phyloP scores from a whole-genome alignment of 2,888 invertebrate genomes.

The Xylota sylvarum region DNA sequence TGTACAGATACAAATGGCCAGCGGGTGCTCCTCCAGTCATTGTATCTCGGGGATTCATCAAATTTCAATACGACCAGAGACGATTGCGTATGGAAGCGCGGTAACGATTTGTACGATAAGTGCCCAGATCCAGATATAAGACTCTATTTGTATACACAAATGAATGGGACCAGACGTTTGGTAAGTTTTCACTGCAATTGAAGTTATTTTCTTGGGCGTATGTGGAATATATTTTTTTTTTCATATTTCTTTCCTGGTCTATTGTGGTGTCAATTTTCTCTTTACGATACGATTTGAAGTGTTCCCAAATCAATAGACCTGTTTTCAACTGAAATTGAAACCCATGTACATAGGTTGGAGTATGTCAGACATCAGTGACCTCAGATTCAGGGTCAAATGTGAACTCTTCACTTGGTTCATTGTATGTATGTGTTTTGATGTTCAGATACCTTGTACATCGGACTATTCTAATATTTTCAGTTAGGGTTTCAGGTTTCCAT shows the following conservation, averaged over 20 bases:
- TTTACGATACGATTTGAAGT: neutral
- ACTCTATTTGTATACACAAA: constrained; percentile 88
- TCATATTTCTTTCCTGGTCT: no score
- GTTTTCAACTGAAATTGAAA: neutral
- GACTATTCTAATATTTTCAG: neutral
- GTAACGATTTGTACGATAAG: constrained; percentile 86
- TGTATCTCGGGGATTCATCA: constrained; percentile 87
- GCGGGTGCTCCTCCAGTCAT: constrained; percentile 84
- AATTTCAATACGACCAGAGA: constrained; percentile 88
- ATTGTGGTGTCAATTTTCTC: neutral
- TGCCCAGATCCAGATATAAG: constrained; percentile 90
- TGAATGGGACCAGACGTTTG: constrained; percentile 85
- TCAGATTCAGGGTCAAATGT: neutral
- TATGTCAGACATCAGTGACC: neutral
- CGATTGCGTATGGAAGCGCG: constrained; percentile 90
- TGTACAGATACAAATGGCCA: constrained; percentile 61
- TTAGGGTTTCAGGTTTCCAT: no score
- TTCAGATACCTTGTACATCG: neutral
- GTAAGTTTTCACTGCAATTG: constrained; percentile 80
- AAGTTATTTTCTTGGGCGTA: constrained; percentile 43
- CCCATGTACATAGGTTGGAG: neutral
- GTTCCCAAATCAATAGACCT: neutral
- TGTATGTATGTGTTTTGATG: neutral
- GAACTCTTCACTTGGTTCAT: neutral
- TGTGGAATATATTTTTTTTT: constrained; percentile 61